phyloP scores from a whole-genome alignment of 2,888 invertebrate genomes.

The Blastobasis lacticolella region DNA sequence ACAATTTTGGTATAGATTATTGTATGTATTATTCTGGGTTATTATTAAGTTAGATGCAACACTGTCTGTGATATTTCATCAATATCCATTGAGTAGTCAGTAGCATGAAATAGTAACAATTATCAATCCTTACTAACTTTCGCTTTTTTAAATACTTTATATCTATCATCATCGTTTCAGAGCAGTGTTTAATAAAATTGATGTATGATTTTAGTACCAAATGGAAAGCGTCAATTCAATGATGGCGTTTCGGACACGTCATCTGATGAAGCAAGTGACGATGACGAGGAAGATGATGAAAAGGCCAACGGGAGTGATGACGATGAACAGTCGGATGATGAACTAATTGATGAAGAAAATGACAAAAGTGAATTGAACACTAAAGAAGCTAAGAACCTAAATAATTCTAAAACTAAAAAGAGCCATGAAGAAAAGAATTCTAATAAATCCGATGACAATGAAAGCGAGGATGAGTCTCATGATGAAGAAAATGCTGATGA shows the following conservation, averaged over 20 bases:
- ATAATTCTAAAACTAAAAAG: too few relatives aligned
- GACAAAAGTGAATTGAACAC: not conserved
- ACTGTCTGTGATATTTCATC: too few relatives aligned
- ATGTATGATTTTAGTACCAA: conserved; percentile 41
- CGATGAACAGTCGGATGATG: conserved; percentile 1
- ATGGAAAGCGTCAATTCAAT: conserved; percentile 50
- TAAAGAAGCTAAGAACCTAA: not conserved
- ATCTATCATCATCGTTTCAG: too few relatives aligned
- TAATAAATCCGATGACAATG: not conserved
- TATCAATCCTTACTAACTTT: too few relatives aligned
- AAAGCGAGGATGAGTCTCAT: not conserved
- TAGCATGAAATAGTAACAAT: too few relatives aligned
- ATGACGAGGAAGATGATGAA: conserved; percentile 32
- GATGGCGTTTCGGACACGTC: conserved; percentile 60
- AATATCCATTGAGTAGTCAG: too few relatives aligned
- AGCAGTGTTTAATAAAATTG: too few relatives aligned
- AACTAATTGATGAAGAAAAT: conserved; percentile 8
- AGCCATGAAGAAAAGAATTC: too few relatives aligned
- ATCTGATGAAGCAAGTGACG: conserved; percentile 36
- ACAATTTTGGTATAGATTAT: too few relatives aligned
- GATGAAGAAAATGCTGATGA: conserved; percentile 13
- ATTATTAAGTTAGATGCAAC: too few relatives aligned
- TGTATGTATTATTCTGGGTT: too few relatives aligned
- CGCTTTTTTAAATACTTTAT: too few relatives aligned
- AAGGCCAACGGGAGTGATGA: not conserved